These are phyloP conservation scores for Tetragnatha versicolor DNA, from an alignment of 1,140 invertebrate species.

Conservation along the genomic window DNA sequence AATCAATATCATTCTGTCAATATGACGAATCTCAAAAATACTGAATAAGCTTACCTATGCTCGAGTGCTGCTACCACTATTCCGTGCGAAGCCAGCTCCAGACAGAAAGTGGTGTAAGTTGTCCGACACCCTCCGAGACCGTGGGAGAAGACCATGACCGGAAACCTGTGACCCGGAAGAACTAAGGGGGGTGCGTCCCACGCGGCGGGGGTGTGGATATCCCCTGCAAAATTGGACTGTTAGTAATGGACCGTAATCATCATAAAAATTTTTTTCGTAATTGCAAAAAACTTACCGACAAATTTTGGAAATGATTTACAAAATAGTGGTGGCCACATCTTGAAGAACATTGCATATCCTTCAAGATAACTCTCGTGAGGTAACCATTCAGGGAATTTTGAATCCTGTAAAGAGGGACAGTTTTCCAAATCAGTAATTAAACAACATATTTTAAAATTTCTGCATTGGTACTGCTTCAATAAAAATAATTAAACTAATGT, in stretches of 20 bases:
- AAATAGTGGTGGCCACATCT: slow-evolving; percentile 66
- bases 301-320: slow-evolving; percentile 66
- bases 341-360: slow-evolving; percentile 68
- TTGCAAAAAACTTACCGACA: slow-evolving; percentile 65
- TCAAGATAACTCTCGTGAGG: slow-evolving; percentile 68
- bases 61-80: slow-evolving; percentile 71
- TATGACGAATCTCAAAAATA: too few relatives aligned
- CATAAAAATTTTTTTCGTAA: too few relatives aligned
- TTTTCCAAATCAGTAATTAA: too few relatives aligned
- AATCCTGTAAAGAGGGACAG: slow-evolving; percentile 57
- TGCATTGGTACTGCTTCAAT: too few relatives aligned
- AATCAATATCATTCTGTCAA: too few relatives aligned
- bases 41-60: slow-evolving; percentile 62
- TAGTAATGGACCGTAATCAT: too few relatives aligned
- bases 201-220: slow-evolving; percentile 67
- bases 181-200: slow-evolving; percentile 65
- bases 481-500: too few relatives aligned
- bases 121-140: slow-evolving; percentile 72
- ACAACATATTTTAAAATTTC: too few relatives aligned
- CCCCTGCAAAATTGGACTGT: slow-evolving; percentile 26
- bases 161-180: slow-evolving; percentile 64
- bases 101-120: slow-evolving; percentile 70
- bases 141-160: slow-evolving; percentile 74
- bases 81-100: slow-evolving; percentile 72
- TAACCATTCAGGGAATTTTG: slow-evolving; percentile 70